Evolutionary conservation across 2,113 vertebrate genomes (phyloP).

Genomic region (Tichodroma muraria): DNA sequence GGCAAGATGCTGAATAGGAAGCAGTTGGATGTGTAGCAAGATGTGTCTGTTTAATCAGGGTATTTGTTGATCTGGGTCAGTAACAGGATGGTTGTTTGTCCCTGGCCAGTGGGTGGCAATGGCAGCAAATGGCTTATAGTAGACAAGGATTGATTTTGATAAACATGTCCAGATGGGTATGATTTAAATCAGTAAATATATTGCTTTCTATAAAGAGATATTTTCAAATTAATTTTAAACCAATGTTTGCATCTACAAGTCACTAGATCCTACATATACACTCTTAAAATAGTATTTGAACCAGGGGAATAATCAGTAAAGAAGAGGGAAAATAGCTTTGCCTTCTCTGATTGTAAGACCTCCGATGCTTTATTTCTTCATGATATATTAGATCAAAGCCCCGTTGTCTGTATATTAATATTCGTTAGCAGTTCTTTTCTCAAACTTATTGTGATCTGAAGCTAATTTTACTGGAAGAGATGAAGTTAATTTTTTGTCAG

Average conservation of each 20-base stretch:
- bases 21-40: not conserved
- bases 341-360: not conserved
- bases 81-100: constrained; percentile 30
- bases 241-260: not conserved
- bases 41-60: constrained; percentile 49
- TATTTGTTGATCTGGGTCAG: constrained; percentile 62
- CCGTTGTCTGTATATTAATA: not conserved
- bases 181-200: constrained; percentile 50
- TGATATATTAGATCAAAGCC: not conserved
- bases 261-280: not conserved
- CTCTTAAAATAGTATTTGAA: not conserved
- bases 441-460: not conserved
- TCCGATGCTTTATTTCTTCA: not conserved
- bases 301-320: not conserved
- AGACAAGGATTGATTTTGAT: constrained; percentile 48
- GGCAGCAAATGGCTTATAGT: constrained; percentile 51
- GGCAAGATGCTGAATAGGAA: not conserved
- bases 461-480: not conserved
- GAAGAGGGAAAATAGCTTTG: not conserved
- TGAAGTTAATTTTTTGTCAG: not conserved
- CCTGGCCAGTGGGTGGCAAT: constrained; percentile 57
- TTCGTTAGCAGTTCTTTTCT: not conserved
- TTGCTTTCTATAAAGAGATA: not conserved
- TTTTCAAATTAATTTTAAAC: constrained; percentile 22
- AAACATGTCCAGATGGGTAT: constrained; percentile 64